Evolutionary conservation across 1,140 invertebrate genomes (phyloP), one percentile per base, ranked within the genome.

Genomic region (Diploscapter pachys): DNA sequence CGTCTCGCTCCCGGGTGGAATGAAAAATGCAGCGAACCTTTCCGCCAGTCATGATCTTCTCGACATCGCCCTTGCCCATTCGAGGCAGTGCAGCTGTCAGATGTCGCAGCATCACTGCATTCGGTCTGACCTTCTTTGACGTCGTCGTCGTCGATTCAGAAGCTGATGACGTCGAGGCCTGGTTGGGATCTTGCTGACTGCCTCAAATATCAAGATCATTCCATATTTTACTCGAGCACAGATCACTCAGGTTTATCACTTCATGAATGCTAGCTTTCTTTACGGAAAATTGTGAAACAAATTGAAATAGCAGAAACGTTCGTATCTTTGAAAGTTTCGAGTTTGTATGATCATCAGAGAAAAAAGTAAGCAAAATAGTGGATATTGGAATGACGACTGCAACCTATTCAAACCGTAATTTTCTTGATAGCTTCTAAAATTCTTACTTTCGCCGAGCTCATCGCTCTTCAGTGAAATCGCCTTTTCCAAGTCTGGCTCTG

Each of bases 401-500:
- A 31, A 31, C 1, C 31, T 31, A 31, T 31, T 1, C 31, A 31
- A 31, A 31, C 31, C 31, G 31, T 31, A 31, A 31, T 31, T 31
- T 31, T 31, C 31, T 31, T 31, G 31, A 31, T 31, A 31, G 31
- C 31, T 1, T 31, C 31, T 31, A 31, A 31, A 31, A 31, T 31
- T 0, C 31, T 31, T 31, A 31, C 31, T 31, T 31, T 31, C 31
- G 31, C 31, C 31, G 31, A 31, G 31, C 63, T 82, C 82, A 63
- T 81, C 80, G 31, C 61, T 78, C 70, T 71, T 57, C 54, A 83
- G 69, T 8, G 75, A 77, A 4, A 78, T 63, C 0, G 83, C 82
- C 4, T 50, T 63, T 49, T 83, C 82, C 5, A 83, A 61, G 64
- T 79, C 68, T 6, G 82, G 82, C 57, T 83, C 78, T 11, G 77